Evolutionary conservation across 2,797 vertebrate genomes (phyloP).

Genomic region (Chaetophractus vellerosus): DNA sequence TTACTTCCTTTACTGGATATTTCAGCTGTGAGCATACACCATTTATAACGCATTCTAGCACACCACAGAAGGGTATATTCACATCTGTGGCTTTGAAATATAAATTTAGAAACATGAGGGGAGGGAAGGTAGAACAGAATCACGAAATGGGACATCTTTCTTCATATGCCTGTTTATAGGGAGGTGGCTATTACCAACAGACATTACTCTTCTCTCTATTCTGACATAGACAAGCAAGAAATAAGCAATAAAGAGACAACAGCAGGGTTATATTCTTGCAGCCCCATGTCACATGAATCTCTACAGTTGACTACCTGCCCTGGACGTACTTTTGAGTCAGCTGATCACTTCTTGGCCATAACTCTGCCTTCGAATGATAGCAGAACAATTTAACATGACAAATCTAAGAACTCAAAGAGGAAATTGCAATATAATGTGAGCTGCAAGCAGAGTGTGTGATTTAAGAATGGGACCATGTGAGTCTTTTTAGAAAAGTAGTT

Average conservation of each 20-base stretch:
- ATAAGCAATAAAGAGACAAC: slow-evolving; percentile 63
- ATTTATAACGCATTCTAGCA: not conserved
- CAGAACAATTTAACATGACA: slow-evolving; percentile 78
- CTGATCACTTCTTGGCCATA: slow-evolving; percentile 64
- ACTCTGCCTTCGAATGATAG: slow-evolving; percentile 74
- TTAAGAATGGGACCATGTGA: not conserved
- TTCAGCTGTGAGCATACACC: not conserved
- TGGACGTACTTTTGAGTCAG: slow-evolving; percentile 51
- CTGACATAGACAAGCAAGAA: slow-evolving; percentile 48
- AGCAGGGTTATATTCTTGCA: not conserved
- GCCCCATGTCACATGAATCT: slow-evolving; percentile 19
- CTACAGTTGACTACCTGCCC: not conserved
- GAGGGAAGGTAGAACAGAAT: too few species aligned
- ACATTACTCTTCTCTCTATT: slow-evolving; percentile 52
- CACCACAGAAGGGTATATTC: rapidly evolving
- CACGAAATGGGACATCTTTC: not conserved
- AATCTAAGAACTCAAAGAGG: slow-evolving; percentile 75
- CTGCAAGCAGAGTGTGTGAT: slow-evolving; percentile 45
- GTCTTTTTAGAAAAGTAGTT: not conserved
- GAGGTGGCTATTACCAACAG: not conserved
- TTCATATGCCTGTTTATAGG: not conserved
- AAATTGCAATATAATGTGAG: slow-evolving; percentile 68
- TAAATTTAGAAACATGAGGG: not conserved
- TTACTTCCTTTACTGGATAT: not conserved
- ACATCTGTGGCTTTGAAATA: not conserved